Evolutionary conservation across 2,113 vertebrate genomes (phyloP).

Genomic region (Myiagra hebetior): DNA sequence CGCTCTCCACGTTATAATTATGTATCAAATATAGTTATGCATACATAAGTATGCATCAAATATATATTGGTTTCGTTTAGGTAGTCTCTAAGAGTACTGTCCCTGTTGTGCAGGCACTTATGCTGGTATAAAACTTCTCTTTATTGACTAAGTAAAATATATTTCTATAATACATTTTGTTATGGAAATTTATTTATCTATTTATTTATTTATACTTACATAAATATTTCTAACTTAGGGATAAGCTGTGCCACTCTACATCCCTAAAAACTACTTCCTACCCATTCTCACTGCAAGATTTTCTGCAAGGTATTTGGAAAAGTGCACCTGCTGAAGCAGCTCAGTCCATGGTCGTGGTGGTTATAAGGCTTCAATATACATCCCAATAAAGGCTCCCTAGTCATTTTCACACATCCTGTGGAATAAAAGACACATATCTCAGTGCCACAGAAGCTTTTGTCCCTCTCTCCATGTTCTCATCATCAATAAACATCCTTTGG

Average conservation of each 20-base stretch:
- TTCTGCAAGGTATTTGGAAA: not conserved
- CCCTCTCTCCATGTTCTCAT: not conserved
- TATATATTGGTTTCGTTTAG: not conserved
- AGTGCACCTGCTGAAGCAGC: not conserved
- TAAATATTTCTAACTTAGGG: not conserved
- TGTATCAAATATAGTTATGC: not conserved
- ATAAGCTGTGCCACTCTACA: not conserved
- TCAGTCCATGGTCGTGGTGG: fast-evolving
- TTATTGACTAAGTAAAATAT: not conserved
- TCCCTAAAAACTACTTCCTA: not conserved
- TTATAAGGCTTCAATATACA: not conserved
- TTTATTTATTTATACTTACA: not conserved
- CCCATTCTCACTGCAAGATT: not conserved
- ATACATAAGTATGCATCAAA: not conserved
- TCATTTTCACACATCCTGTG: not conserved
- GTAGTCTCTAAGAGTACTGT: not conserved
- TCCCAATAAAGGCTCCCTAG: not conserved
- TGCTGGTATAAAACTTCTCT: not conserved
- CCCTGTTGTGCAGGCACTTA: not conserved
- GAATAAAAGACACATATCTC: not conserved
- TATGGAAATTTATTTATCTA: not conserved
- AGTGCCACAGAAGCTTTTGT: not conserved
- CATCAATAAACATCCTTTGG: not conserved
- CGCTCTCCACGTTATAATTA: not conserved
- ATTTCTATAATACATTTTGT: not conserved